Percentiles rank a stretch among this genome's conserved stretches.
Conservation (phyloP, 92 coral and sea anemone species). For the Parazoanthus darwini region DNA sequence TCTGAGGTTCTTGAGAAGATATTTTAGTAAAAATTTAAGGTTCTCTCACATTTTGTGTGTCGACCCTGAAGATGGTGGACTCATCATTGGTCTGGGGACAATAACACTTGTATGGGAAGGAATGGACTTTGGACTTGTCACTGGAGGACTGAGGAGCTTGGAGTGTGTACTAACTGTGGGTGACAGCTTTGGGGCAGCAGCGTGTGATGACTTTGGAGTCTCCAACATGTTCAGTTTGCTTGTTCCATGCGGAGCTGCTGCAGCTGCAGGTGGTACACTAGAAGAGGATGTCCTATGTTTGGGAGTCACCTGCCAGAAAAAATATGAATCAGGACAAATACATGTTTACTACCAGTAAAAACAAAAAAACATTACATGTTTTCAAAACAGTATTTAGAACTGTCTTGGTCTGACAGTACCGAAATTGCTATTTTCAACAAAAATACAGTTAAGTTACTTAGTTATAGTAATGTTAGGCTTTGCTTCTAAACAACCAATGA, state of each 20-base stretch:
- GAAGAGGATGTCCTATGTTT: conserved; percentile 6
- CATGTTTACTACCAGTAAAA: no score
- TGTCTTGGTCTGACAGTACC: no score
- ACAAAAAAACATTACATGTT: not conserved
- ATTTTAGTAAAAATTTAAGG: no score
- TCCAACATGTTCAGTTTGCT: conserved; percentile 28
- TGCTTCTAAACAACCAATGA: no score
- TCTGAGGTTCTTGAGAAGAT: no score
- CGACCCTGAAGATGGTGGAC: conserved; percentile 2
- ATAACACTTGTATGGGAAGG: conserved; percentile 38
- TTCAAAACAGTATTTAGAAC: no score
- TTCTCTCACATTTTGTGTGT: conserved; percentile 24
- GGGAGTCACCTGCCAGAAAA: not conserved
- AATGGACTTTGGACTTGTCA: conserved; percentile 23
- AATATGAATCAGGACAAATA: not conserved
- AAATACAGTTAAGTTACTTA: no score
- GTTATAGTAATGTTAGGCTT: no score
- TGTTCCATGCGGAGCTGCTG: conserved; percentile 12
- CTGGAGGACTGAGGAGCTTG: conserved; percentile 11
- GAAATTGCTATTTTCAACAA: not conserved
- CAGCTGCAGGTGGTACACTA: not conserved
- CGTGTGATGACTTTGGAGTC: conserved; percentile 5
- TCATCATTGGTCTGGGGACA: conserved; percentile 14
- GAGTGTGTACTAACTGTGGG: conserved; percentile 2
- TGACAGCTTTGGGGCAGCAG: not conserved